Conservation (phyloP, 2,888 invertebrate species). For the Orthosia gothica region DNA sequence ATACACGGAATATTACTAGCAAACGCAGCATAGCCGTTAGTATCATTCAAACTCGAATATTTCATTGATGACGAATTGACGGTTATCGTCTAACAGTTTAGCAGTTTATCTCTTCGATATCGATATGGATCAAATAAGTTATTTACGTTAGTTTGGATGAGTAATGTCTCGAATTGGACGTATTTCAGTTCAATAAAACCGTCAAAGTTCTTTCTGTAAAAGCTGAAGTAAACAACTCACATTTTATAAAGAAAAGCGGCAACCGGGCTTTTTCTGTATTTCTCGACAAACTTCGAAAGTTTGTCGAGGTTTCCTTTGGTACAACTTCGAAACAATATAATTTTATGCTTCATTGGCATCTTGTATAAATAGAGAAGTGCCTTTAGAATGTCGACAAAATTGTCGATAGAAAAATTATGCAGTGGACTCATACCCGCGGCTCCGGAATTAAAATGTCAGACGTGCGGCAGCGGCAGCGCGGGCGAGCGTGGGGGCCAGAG, state of each 20-base stretch:
- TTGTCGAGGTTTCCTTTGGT: conserved; percentile 16
- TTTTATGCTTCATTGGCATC: conserved; percentile 45
- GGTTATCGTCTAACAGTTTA: conserved; percentile 22
- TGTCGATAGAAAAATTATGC: conserved; percentile 85
- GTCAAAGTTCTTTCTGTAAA: neutral
- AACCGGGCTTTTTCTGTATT: conserved; percentile 1
- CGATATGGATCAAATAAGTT: conserved; percentile 9
- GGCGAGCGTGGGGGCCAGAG: conserved; percentile 82
- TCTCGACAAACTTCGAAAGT: conserved; percentile 23
- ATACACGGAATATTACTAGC: conserved; percentile 60
- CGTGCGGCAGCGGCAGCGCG: conserved; percentile 89
- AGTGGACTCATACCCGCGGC: conserved; percentile 84
- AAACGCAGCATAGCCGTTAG: conserved; percentile 51
- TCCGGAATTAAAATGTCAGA: conserved; percentile 91
- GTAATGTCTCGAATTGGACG: neutral
- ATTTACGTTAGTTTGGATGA: conserved; percentile 19
- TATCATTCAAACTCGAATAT: conserved; percentile 50
- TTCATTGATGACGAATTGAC: conserved; percentile 42
- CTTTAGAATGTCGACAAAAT: conserved; percentile 82
- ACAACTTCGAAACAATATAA: conserved; percentile 47
- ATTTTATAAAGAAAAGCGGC: conserved; percentile 6
- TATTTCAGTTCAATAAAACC: neutral
- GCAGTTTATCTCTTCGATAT: conserved; percentile 18
- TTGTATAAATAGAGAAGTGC: conserved; percentile 77
- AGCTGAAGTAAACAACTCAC: conserved; percentile 5